A percentile compares a stretch with the other conserved stretches of the same genome.
Evolutionary conservation across 2,113 vertebrate genomes (phyloP).

Genomic region (Brachypodius melanocephalos): DNA sequence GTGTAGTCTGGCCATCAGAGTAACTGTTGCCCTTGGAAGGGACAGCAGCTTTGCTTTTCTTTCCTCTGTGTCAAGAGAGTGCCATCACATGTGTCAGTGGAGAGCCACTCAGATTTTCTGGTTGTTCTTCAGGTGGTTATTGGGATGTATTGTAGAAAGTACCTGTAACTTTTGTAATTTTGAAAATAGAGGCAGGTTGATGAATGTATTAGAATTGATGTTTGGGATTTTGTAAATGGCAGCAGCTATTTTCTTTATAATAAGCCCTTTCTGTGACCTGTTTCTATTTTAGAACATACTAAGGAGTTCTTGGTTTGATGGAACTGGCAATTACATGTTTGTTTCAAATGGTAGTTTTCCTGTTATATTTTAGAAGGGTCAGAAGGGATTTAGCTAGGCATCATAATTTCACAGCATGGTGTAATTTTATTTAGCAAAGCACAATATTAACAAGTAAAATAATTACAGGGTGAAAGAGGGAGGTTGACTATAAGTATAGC

Average conservation of each 20-base stretch:
- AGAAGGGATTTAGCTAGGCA: neutral
- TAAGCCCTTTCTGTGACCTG: neutral
- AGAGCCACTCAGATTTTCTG: neutral
- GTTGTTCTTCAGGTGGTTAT: neutral
- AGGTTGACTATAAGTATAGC: neutral
- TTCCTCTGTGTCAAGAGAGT: neutral
- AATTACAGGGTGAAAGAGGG: neutral
- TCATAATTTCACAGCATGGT: neutral
- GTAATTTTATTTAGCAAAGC: conserved; percentile 15
- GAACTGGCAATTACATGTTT: neutral
- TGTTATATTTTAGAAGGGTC: neutral
- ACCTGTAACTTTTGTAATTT: neutral
- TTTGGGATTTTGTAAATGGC: neutral
- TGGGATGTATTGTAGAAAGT: neutral
- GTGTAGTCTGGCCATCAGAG: neutral
- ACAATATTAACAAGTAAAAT: conserved; percentile 7
- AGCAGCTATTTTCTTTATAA: neutral
- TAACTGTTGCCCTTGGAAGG: neutral
- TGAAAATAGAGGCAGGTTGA: neutral
- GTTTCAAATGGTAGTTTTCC: neutral
- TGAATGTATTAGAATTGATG: neutral
- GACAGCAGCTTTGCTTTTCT: neutral
- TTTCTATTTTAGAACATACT: neutral
- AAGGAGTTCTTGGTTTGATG: neutral
- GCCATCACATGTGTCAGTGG: rapidly evolving